phyloP scores from a whole-genome alignment of 2,888 invertebrate species.

The Drosophila paranaensis region DNA sequence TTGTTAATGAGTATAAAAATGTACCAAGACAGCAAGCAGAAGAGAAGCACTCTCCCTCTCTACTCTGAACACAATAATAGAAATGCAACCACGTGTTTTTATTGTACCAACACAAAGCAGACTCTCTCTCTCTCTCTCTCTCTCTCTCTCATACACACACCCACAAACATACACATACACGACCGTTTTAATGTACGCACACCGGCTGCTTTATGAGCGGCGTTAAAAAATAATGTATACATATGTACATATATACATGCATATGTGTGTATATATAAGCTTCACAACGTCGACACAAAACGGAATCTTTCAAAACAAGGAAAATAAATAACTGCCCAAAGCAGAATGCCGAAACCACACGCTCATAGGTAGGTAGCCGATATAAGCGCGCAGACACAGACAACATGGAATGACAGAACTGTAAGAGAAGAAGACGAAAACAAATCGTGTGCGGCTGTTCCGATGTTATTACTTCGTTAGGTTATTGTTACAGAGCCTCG shows the following conservation, averaged over 20 bases:
- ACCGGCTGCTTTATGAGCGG: constrained; percentile 42
- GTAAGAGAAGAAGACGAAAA: constrained; percentile 16
- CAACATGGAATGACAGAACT: constrained; percentile 38
- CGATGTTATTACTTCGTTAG: constrained; percentile 11
- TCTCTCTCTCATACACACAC: constrained; percentile 5
- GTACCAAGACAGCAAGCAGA: constrained; percentile 29
- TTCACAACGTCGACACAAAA: constrained; percentile 70
- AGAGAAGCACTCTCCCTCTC: neutral
- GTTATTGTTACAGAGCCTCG: neutral
- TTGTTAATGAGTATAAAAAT: constrained; percentile 1
- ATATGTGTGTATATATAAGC: constrained; percentile 28
- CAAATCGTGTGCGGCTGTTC: constrained; percentile 25
- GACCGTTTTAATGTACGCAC: constrained; percentile 25
- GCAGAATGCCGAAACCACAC: constrained; percentile 51
- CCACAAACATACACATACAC: constrained; percentile 8
- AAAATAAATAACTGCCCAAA: constrained; percentile 76
- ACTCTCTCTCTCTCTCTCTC: neutral
- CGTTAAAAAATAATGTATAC: constrained; percentile 18
- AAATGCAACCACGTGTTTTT: constrained; percentile 78
- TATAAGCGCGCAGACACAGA: constrained; percentile 18
- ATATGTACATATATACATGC: neutral
- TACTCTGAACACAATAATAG: constrained; percentile 40
- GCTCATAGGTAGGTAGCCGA: neutral
- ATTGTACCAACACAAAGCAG: constrained; percentile 47
- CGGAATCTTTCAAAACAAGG: constrained; percentile 75